Percentiles rank a stretch among this genome's conserved stretches.
Conservation (phyloP, 2,888 invertebrate genomes). For the Drosophila imparisetae region DNA sequence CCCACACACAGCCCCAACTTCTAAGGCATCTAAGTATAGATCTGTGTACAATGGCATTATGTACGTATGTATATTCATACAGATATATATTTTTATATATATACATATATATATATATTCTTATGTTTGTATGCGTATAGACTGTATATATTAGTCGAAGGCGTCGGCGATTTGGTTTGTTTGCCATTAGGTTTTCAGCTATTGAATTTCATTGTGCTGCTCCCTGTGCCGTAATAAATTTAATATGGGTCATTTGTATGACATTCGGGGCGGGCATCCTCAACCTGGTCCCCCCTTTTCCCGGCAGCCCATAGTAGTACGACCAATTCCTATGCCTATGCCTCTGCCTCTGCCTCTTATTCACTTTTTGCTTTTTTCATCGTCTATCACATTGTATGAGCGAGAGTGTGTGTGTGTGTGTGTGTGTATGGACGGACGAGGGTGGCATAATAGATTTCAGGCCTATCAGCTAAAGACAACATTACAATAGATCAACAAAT, state of each 20-base stretch:
- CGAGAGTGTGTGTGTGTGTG: constrained; percentile 27
- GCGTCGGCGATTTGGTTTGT: constrained; percentile 75
- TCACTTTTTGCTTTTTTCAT: constrained; percentile 25
- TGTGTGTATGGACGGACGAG: constrained; percentile 40
- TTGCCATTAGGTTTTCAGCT: constrained; percentile 73
- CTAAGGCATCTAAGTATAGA: constrained; percentile 45
- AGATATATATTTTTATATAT: constrained; percentile 7
- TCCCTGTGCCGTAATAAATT: constrained; percentile 75
- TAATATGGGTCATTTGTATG: constrained; percentile 81
- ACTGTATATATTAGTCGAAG: constrained; percentile 42
- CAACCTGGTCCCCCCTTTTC: not conserved
- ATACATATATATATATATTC: constrained; percentile 18
- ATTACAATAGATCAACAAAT: constrained; percentile 14
- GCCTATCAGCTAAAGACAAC: not conserved
- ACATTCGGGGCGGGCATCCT: constrained; percentile 62
- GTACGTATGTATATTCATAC: constrained; percentile 25
- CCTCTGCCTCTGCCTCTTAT: not conserved
- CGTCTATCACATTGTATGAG: constrained; percentile 18
- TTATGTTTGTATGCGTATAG: not conserved
- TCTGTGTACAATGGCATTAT: constrained; percentile 37
- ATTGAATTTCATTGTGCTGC: constrained; percentile 78
- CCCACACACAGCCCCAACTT: not conserved
- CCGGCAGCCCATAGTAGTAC: not conserved
- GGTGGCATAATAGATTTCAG: constrained; percentile 27
- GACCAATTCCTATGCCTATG: not conserved